Evolutionary conservation across 2,888 invertebrate genomes (phyloP).

Genomic region (Biston betularia): DNA sequence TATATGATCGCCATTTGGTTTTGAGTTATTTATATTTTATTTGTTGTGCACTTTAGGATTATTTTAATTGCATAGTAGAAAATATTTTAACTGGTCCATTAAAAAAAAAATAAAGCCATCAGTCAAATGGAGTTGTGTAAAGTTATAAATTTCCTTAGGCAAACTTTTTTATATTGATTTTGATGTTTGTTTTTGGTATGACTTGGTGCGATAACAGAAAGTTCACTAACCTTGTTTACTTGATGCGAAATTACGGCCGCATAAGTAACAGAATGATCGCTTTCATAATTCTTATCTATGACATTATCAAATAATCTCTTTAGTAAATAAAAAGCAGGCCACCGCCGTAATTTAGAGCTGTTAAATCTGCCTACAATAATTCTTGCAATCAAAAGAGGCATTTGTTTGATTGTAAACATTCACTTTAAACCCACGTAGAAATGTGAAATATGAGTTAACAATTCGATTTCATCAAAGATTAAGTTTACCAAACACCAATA

Average conservation of each 20-base stretch:
- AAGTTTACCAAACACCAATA: constrained; percentile 39
- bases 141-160: too few relatives aligned
- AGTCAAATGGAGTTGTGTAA: too few relatives aligned
- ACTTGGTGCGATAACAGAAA: constrained; percentile 40
- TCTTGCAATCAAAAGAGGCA: constrained; percentile 34
- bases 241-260: constrained; percentile 37
- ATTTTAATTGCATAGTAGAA: too few relatives aligned
- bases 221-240: constrained; percentile 42
- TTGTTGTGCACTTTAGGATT: too few relatives aligned
- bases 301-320: constrained; percentile 27
- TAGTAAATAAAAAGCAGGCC: constrained; percentile 21
- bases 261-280: constrained; percentile 32
- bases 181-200: constrained; percentile 41
- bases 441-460: constrained; percentile 36
- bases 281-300: constrained; percentile 39
- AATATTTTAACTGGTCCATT: not conserved
- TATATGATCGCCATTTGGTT: too few relatives aligned
- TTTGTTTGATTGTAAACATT: constrained; percentile 44
- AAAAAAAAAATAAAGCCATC: not conserved
- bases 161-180: not conserved
- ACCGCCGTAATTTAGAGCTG: constrained; percentile 26
- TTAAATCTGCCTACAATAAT: constrained; percentile 36
- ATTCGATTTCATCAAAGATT: constrained; percentile 43
- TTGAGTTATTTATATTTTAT: too few relatives aligned
- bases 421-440: constrained; percentile 40